Evolutionary conservation across 2,888 invertebrate genomes (phyloP).

Genomic region (Ommatoiulus sabulosus): DNA sequence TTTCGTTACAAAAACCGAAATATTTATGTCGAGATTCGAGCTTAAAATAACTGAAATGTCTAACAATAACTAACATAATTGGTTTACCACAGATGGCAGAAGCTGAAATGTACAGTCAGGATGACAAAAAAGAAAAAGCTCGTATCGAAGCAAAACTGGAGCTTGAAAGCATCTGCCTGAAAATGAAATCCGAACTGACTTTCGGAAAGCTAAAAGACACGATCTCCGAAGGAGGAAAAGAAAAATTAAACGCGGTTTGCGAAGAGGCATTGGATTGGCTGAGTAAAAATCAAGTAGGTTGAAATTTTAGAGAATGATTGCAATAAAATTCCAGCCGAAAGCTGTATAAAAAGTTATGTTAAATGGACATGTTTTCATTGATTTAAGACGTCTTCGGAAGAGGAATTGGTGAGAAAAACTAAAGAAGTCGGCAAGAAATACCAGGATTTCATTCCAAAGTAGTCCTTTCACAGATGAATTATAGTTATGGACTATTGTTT

Average conservation of each 20-base stretch:
- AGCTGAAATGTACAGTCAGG: constrained; percentile 6
- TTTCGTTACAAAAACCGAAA: background rate
- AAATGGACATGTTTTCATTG: too few relatives aligned
- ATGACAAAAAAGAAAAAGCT: constrained; percentile 10
- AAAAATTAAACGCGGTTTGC: background rate
- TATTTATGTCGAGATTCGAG: background rate
- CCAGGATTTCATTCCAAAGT: background rate
- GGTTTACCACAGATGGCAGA: background rate
- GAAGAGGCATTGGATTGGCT: background rate
- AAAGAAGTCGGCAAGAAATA: too few relatives aligned
- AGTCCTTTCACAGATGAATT: too few relatives aligned
- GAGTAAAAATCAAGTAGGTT: background rate
- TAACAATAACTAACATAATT: background rate
- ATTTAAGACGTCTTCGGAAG: too few relatives aligned
- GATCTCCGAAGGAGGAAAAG: background rate
- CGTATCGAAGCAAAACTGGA: background rate
- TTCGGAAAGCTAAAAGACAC: background rate
- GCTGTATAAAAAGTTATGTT: too few relatives aligned
- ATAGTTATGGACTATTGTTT: too few relatives aligned
- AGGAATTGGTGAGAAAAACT: too few relatives aligned
- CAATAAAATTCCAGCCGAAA: background rate
- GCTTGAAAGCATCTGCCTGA: background rate
- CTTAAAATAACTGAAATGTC: background rate
- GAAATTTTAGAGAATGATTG: background rate
- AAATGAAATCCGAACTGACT: background rate